Evolutionary conservation across 2,113 vertebrate species (phyloP), one percentile per base, ranked within the genome.

Genomic region (Cyphomyrus plagiostoma): DNA sequence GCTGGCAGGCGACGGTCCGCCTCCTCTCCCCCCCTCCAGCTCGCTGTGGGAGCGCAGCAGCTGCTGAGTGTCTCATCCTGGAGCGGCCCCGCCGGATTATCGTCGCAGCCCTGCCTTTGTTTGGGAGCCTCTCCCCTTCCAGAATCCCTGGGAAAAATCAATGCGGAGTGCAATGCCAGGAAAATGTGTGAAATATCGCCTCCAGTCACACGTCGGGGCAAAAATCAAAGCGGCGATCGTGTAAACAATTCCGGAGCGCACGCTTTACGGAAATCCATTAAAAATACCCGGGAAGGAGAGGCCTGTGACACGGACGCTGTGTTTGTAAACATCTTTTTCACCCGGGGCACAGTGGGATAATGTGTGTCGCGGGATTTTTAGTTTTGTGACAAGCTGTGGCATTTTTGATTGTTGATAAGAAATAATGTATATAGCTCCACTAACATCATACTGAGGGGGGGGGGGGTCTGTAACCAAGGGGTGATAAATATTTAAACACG

Each of bases 401-500:
- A 2, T n/a, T 70, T 88, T 42, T 87, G 56, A 94, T 93, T 70
- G 62, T 70, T 30, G 62, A 30, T 70, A 30, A 30, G 13, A 30
- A 66, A 66, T 11, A 11, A 92, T 91, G 90, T 50, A n/a, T 50
- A 93, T 94, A 93, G 89, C 91, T 80, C 92, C 92, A 88, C 92
- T 90, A 91, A 91, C 7, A 35, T 94, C 93, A 94, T 80, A 93
- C 94, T 94, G 93, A 92, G 92, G 94, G 93, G 93, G 94, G 92
- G 92, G 94, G 91, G 94, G 93, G 92, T 94, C 62, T 13, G 62
- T 70, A 70, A 94, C 93, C 93, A 93, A 93, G 94, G 95, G 95
- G 91, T 88, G 94, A 95, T 96, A 95, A 96, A 96, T 96, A 96
- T 96, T 96, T 96, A 95, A 96, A 96, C 94, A 95, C 92, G 92